Conservation (phyloP, 2,113 vertebrate genomes). For the Arothron firmamentum region DNA sequence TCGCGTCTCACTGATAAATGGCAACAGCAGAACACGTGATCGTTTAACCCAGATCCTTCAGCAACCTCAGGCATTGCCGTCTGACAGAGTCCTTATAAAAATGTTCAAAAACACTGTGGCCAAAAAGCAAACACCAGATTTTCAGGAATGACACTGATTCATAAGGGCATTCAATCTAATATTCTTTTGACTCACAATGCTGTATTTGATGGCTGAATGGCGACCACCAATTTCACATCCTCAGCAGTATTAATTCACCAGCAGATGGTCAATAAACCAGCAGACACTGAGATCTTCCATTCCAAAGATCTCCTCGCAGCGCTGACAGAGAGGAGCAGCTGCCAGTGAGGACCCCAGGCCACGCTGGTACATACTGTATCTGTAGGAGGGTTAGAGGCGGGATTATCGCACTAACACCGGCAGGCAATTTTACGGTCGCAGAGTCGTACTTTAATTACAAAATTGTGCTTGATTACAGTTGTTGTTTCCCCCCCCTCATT, state of each 20-base stretch:
- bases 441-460: conserved; percentile 35
- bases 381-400: conserved; percentile 31
- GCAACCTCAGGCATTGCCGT: too few species aligned
- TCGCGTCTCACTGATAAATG: conserved; percentile 29
- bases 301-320: conserved; percentile 35
- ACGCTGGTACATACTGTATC: conserved; percentile 16
- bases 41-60: too few species aligned
- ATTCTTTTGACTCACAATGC: too few species aligned
- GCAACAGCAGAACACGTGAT: conserved; percentile 2
- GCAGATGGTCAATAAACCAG: conserved; percentile 36
- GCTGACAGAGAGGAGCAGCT: conserved; percentile 56
- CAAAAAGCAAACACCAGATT: too few species aligned
- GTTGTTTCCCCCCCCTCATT: conserved; percentile 13
- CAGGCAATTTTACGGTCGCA: conserved; percentile 15
- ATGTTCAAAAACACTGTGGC: too few species aligned
- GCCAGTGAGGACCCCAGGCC: conserved; percentile 15
- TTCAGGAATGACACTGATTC: too few species aligned
- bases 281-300: conserved; percentile 16
- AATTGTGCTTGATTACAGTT: conserved; percentile 32
- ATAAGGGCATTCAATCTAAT: too few species aligned
- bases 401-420: conserved; percentile 20
- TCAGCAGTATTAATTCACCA: conserved; percentile 24
- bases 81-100: too few species aligned
- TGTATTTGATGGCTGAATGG: conserved; percentile 37
- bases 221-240: conserved; percentile 26